Conservation (phyloP, 1,140 invertebrate genomes). For the Diabrotica undecimpunctata region DNA sequence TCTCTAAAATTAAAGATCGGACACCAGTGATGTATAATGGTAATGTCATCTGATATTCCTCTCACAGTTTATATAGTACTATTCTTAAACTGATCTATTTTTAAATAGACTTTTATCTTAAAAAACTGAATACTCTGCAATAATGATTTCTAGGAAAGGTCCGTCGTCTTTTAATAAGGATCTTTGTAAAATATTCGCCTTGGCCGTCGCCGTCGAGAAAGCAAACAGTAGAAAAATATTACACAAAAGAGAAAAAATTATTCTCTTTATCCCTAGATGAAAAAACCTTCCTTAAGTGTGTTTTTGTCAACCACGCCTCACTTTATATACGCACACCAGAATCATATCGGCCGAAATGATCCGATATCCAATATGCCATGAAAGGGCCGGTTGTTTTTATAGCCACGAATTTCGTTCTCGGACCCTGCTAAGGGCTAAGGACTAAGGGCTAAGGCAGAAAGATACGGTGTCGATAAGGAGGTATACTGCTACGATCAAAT, state of each 20-base stretch:
- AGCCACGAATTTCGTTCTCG: not conserved
- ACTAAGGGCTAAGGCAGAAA: not conserved
- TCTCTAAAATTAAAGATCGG: too few species aligned
- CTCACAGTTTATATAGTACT: too few species aligned
- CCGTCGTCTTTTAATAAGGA: too few species aligned
- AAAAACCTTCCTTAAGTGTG: not conserved
- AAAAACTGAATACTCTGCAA: too few species aligned
- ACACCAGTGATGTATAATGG: too few species aligned
- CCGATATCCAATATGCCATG: not conserved
- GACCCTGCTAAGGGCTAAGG: not conserved
- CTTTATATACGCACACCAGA: not conserved
- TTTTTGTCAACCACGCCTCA: not conserved
- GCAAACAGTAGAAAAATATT: not conserved
- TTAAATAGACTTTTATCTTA: too few species aligned
- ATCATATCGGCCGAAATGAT: not conserved
- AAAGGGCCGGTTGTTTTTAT: constrained; percentile 2
- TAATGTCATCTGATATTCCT: too few species aligned
- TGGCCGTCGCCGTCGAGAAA: not conserved
- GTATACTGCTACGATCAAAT: too few species aligned
- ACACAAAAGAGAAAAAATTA: not conserved
- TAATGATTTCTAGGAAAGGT: too few species aligned
- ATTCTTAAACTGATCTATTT: too few species aligned
- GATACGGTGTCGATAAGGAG: not conserved
- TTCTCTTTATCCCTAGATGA: not conserved
- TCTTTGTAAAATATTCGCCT: too few species aligned